Base-by-base conservation (phyloP, 2,113 vertebrate species). In the Alethe diademata region DNA sequence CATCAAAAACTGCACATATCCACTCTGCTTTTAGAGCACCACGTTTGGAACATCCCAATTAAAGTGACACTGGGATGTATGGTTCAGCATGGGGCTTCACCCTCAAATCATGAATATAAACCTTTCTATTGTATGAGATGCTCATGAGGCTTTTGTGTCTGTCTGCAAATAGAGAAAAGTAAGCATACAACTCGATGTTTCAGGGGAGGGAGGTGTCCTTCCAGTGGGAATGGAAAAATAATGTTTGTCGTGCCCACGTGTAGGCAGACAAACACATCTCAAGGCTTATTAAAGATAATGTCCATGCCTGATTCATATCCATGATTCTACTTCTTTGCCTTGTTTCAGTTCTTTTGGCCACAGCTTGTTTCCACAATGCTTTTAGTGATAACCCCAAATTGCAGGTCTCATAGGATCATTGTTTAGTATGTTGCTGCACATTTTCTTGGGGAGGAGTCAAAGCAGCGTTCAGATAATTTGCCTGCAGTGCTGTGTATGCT, bases 141-240 rank as follows among this genome's bases (percentile, higher is more conserved):
- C 50, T 85, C 9, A 0, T 2, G 6, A 64, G 42, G 28, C 20
- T 72, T 88, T 69, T 85, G 16, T 54, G 24, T 50, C 2, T 0
- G 6, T 47, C 35, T 90, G 38, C 45, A 80, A 70, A 70, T 22
- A 47, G 6, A 14, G 66, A 65, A 57, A 22, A 54, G 17, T 42
- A 40, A 13, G 5, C 1, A 0, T 38, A 2, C 19, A 65, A 3
- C 26, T 93, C 0, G 0, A 2, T 70, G 28, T 53, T 86, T 24
- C 14, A 5, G 14, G 38, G 43, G 19, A 78, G 25, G 24, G 17
- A 74, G 42, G 6, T 60, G 35, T 53, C 35, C 23, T 93, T 89
- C 42, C 36, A 64, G 25, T 33, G 35, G 24, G 14, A 58, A 43
- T 35, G 35, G 60, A 82, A 78, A 60, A 69, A 24, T 13, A 50